phyloP scores from a whole-genome alignment of 1,140 invertebrate genomes.

The Probaryconus sp. region DNA sequence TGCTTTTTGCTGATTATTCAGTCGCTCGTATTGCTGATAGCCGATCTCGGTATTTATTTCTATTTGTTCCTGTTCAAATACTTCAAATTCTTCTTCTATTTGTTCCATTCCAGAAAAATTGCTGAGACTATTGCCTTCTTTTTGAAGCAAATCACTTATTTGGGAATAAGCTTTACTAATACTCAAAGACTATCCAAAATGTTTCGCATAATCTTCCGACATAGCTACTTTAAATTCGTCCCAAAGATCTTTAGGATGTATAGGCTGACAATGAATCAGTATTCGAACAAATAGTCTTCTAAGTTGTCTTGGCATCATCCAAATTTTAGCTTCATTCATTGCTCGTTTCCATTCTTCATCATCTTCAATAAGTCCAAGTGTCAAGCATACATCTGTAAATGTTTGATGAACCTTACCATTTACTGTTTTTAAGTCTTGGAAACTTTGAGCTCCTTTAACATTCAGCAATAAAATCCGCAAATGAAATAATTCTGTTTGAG shows the following conservation, averaged over 20 bases:
- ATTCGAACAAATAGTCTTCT: not conserved
- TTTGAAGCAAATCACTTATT: constrained; percentile 4
- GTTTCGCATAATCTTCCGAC: constrained; percentile 11
- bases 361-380: too few relatives aligned
- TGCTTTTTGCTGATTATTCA: constrained; percentile 25
- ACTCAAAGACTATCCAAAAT: not conserved
- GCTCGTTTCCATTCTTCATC: constrained; percentile 16
- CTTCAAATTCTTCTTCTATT: constrained; percentile 3
- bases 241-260: constrained; percentile 13
- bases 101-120: constrained; percentile 16
- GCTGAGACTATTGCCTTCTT: constrained; percentile 2
- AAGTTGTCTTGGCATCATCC: constrained; percentile 22
- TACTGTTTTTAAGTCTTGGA: too few relatives aligned
- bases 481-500: too few relatives aligned
- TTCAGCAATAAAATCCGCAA: too few relatives aligned
- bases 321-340: constrained; percentile 5
- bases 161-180: constrained; percentile 10
- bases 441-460: too few relatives aligned
- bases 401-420: constrained; percentile 14
- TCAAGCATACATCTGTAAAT: constrained; percentile 6
- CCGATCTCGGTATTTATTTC: not conserved
- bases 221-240: constrained; percentile 9
- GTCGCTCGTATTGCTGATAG: constrained; percentile 7
- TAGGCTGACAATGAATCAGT: too few relatives aligned
- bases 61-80: not conserved